Base-by-base conservation (phyloP, 1,140 invertebrate species). In the Orius insidiosus region DNA sequence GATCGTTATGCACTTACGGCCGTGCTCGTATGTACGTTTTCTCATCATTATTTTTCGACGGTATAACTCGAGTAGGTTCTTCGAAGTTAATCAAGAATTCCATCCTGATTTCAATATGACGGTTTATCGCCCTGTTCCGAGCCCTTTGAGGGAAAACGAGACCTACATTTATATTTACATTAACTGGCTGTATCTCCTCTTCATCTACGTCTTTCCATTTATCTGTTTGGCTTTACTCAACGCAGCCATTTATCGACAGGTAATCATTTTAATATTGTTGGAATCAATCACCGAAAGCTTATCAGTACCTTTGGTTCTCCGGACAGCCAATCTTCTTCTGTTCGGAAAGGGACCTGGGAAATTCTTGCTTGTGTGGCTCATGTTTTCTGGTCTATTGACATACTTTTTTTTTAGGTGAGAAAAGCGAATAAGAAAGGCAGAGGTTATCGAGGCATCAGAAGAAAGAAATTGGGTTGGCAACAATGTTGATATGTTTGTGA, bases 131-230 rank as follows among this genome's bases (percentile, higher is more conserved):
- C 71, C 84, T 13, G 62, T 65, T 1, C 72, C 80, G 7, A 77
- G 85, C 30, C 54, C 62, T 2, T 65, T 94, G 53, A 71, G 87
- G 39, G 66, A 69, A 9, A 76, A 85, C 60, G 58, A 64, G 5
- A 62, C 73, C 1, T 96, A 94, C 63, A 78, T 85, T 36, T 74
- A 75, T 16, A 68, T 92, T 5, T 96, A 94, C 59, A 87, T 92
- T 50, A 79, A 88, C 55, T 94, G 86, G 81, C 69, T 88, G 60
- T 94, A 95, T 62, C 71, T 95, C 44, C 69, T 93, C 40, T 76
- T 94, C 49, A 87, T 92, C 71, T 93, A 94, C 62, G 75, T 89
- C 47, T 71, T 94, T 46, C 90, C 92, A 7, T 86, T 95, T 58
- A 68, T 75, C 15, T 73, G 78, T 38, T 65, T 96, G 36, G 80